These are phyloP conservation scores for Drosophila nebulosa DNA, from an alignment of 1,140 invertebrate genomes.

Conservation along the genomic window DNA sequence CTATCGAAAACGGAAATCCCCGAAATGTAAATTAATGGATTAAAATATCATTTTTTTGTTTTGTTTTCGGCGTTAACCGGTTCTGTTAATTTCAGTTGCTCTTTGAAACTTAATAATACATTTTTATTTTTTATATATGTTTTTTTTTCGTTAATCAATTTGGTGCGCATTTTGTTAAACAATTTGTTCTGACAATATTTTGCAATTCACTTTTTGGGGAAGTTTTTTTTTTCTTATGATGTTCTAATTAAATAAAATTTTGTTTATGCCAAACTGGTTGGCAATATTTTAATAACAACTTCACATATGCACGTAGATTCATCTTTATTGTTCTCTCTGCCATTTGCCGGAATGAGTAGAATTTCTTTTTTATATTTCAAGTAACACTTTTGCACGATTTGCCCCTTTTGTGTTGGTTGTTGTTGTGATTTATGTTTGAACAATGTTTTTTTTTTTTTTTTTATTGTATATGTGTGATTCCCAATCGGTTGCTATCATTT, in stretches of 20 bases:
- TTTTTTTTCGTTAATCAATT: conserved; percentile 26
- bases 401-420: background rate
- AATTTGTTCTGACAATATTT: conserved; percentile 28
- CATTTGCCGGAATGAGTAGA: background rate
- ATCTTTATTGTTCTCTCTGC: background rate
- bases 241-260: conserved; percentile 41
- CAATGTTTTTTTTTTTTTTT: no score
- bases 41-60: conserved; percentile 42
- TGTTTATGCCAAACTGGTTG: conserved; percentile 24
- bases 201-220: conserved; percentile 37
- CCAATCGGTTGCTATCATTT: background rate
- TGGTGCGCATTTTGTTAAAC: conserved; percentile 60
- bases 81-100: conserved; percentile 52
- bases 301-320: background rate
- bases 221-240: conserved; percentile 24
- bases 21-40: conserved; percentile 75
- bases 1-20: conserved; percentile 59
- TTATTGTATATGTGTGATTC: background rate
- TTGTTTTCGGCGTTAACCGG: conserved; percentile 31
- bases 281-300: conserved; percentile 21
- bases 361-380: background rate
- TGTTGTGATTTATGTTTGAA: background rate
- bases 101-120: conserved; percentile 46
- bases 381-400: background rate
- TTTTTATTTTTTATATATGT: conserved; percentile 22